Evolutionary conservation across 2,888 invertebrate species (phyloP), one percentile per base, ranked within the genome.

Genomic region (Cataglyphis livida): DNA sequence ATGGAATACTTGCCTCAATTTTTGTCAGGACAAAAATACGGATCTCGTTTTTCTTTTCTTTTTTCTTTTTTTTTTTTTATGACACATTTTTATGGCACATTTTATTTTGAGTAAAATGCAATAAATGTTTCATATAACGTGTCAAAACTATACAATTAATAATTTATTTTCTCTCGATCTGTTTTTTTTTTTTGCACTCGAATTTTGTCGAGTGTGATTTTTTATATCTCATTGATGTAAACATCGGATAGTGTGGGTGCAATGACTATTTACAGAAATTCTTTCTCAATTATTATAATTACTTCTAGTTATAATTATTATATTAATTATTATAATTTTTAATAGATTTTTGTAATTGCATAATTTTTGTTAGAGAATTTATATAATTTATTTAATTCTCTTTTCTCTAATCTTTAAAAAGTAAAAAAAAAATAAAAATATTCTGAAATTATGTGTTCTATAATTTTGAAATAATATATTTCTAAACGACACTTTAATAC

Each of bases 391-490:
- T n/a, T 7, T 51, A 51, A 51, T 51, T 51, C 0, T 51, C 48
- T 48, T 4, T 18, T n/a, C 51, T 51, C 2, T n/a, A 71, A 71
- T 71, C 18, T 6, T 1, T 70, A 35, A 44, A 5, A 44, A 1
- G 18, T 18, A 18, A 44, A 18, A 18, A 4, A 3, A 25, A 18
- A 35, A 54, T 35, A 51, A 35, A 54, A 18, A 44, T 38, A 38
- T 38, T 38, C 38, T 48, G 18, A 35, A 6, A 35, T 35, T 28
- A 28, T 66, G 35, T 32, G 18, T 54, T 64, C 6, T n/a, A 7
- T 38, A 25, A 28, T 7, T 28, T 68, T 48, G 32, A 9, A 75
- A 75, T 5, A 25, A 51, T 68, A 32, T n/a, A 75, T 44, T 35
- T 48, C 25, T 48, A 18, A 57, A 10, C 18, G 21, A 6, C 44